A percentile compares a stretch with the other conserved stretches of the same genome.
Evolutionary conservation across 2,888 invertebrate genomes (phyloP).

Genomic region (Ophraella communa): DNA sequence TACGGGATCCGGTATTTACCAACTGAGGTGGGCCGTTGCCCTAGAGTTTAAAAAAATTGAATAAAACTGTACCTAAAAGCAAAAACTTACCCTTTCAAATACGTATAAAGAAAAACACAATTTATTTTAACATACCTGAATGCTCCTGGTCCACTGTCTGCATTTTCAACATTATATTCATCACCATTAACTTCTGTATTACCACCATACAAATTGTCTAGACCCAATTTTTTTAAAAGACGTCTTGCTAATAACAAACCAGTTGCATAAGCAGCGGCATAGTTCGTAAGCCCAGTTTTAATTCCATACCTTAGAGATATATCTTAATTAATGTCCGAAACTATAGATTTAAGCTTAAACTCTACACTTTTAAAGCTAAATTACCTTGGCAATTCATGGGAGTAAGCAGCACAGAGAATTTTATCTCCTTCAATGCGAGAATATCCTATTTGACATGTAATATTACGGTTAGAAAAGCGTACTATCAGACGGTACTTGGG

Average conservation of each 20-base stretch:
- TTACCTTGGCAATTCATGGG: slow-evolving; percentile 85
- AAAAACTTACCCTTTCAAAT: background rate
- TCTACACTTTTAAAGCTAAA: background rate
- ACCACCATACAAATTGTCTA: slow-evolving; percentile 90
- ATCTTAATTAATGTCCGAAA: no score
- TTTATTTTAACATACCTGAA: slow-evolving; percentile 69
- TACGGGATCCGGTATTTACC: slow-evolving; percentile 20
- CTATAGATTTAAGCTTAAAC: no score
- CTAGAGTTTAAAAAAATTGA: background rate
- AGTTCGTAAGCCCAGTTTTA: slow-evolving; percentile 98
- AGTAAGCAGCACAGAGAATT: slow-evolving; percentile 96
- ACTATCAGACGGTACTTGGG: slow-evolving; percentile 99
- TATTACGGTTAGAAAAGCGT: slow-evolving; percentile 96
- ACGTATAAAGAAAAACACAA: background rate
- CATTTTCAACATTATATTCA: slow-evolving; percentile 93
- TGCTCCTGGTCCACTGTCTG: slow-evolving; percentile 92
- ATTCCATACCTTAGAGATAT: slow-evolving; percentile 75
- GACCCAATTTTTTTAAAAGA: slow-evolving; percentile 88
- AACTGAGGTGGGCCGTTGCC: slow-evolving; percentile 21
- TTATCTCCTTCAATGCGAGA: slow-evolving; percentile 98
- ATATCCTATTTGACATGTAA: slow-evolving; percentile 97
- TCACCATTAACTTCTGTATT: slow-evolving; percentile 91
- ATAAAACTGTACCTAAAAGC: slow-evolving; percentile 13
- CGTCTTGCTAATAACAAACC: slow-evolving; percentile 94
- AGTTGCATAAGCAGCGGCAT: slow-evolving; percentile 98